Percentiles rank a stretch among this genome's conserved stretches.
phyloP scores from a whole-genome alignment of 2,797 vertebrate genomes.

The Picus viridis region DNA sequence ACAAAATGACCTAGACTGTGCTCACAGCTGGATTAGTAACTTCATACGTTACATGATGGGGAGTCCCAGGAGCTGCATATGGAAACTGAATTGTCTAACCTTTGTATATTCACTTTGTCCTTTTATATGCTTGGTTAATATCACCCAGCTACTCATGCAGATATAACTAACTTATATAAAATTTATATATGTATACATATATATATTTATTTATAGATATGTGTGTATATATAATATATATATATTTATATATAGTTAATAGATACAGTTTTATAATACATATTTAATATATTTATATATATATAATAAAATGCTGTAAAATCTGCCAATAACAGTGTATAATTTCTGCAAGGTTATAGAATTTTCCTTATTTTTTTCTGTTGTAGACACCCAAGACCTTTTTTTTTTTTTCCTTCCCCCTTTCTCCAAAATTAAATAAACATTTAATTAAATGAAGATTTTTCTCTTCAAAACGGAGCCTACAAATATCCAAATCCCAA shows the following conservation, averaged over 20 bases:
- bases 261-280: background rate
- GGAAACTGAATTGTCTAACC: background rate
- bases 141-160: background rate
- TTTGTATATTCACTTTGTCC: background rate
- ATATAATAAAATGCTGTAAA: background rate
- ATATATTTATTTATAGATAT: no score
- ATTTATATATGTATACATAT: background rate
- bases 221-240: background rate
- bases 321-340: background rate
- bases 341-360: background rate
- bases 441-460: conserved; percentile 57
- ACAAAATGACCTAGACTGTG: background rate
- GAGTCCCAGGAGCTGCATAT: background rate
- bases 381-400: background rate
- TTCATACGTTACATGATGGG: background rate
- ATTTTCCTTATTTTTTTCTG: background rate
- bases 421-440: conserved; percentile 47
- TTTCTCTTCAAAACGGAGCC: conserved; percentile 30
- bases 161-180: background rate
- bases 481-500: conserved; percentile 47
- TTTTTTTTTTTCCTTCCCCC: no score
- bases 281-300: background rate
- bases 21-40: background rate
- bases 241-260: no score
- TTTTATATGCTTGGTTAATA: conserved; percentile 6